phyloP scores from a whole-genome alignment of 1,140 invertebrate genomes.

The Rhagoletis zephyria region DNA sequence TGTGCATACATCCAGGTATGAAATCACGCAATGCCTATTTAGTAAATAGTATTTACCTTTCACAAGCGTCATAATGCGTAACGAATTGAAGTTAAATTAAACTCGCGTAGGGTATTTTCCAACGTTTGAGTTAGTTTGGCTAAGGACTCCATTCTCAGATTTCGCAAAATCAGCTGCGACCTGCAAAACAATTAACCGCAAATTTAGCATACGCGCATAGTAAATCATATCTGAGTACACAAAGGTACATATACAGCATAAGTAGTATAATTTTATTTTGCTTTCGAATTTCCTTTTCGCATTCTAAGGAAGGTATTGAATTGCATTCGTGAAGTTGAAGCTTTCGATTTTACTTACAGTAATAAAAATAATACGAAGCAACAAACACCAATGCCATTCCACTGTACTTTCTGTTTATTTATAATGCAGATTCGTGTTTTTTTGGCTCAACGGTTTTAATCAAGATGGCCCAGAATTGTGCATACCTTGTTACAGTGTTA shows the following conservation, averaged over 20 bases:
- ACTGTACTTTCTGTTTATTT: neutral
- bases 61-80: neutral
- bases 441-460: neutral
- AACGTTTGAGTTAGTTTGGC: neutral
- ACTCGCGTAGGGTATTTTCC: neutral
- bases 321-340: too few relatives aligned
- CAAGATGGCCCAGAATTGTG: neutral
- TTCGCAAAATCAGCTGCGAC: neutral
- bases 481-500: neutral
- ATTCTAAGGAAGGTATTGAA: too few relatives aligned
- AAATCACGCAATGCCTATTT: neutral
- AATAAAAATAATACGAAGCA: neutral
- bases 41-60: neutral
- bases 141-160: too few relatives aligned
- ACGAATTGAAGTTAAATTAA: neutral
- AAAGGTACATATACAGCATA: too few relatives aligned
- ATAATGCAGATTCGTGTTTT: neutral
- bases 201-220: neutral
- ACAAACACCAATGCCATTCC: neutral
- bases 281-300: too few relatives aligned
- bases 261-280: too few relatives aligned
- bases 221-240: neutral
- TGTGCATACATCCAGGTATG: neutral
- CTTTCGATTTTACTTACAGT: neutral
- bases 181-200: slow-evolving; percentile 13